Conservation (phyloP, 2,113 vertebrate species). For the Candoia aspera region DNA sequence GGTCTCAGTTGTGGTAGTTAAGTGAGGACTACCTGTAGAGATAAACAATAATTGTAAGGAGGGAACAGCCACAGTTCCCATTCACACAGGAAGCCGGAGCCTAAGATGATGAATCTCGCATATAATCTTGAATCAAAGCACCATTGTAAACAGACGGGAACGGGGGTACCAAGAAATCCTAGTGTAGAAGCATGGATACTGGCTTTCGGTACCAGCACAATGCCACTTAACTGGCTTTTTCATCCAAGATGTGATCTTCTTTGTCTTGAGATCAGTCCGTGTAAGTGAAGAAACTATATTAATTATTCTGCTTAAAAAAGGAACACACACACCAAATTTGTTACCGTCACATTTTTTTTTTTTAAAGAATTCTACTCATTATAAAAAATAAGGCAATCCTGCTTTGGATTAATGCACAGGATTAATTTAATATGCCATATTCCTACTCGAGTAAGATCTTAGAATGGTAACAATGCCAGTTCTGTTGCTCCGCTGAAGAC, state of each 20-base stretch:
- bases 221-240: not conserved
- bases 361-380: not conserved
- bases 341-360: not conserved
- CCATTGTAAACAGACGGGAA: not conserved
- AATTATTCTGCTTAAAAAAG: constrained; percentile 14
- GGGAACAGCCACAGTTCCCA: too few species aligned
- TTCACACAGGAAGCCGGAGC: not conserved
- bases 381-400: too few species aligned
- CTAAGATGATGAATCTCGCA: not conserved
- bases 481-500: constrained; percentile 6
- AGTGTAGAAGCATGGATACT: not conserved
- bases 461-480: not conserved
- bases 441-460: constrained; percentile 9
- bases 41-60: not conserved
- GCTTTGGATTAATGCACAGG: not conserved
- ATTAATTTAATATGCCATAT: constrained; percentile 24
- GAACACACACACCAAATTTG: not conserved
- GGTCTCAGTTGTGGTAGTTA: too few species aligned
- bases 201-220: not conserved
- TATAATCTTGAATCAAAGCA: too few species aligned
- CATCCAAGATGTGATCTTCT: not conserved
- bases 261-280: not conserved
- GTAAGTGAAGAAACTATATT: not conserved
- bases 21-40: too few species aligned
- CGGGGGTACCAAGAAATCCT: not conserved